Evolutionary conservation across 2,888 invertebrate genomes (phyloP).

Genomic region (Tipula lateralis): DNA sequence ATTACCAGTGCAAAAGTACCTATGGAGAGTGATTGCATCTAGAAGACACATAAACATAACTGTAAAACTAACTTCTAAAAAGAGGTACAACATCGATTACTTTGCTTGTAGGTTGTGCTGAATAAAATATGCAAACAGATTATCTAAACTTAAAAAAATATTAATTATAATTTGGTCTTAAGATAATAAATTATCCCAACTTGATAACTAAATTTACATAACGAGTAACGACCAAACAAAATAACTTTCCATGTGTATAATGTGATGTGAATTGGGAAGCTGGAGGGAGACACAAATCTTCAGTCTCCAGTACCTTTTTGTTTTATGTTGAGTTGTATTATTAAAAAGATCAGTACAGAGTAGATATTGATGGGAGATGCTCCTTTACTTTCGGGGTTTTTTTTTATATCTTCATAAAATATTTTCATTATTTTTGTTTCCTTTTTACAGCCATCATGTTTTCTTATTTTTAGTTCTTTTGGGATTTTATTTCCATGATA

Average conservation of each 20-base stretch:
- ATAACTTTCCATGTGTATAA: neutral
- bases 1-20: no score
- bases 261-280: neutral
- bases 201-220: neutral
- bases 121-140: no score
- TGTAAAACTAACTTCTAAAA: no score
- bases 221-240: neutral
- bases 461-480: neutral
- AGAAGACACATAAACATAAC: no score
- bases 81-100: no score
- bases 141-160: no score
- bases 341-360: neutral
- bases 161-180: neutral
- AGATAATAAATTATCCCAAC: neutral
- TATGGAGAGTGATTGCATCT: no score
- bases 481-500: neutral
- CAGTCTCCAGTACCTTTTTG: neutral
- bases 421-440: neutral
- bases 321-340: neutral
- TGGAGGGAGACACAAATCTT: neutral
- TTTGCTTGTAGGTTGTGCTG: no score
- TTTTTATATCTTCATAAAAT: constrained; percentile 15
- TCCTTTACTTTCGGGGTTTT: neutral
- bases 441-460: neutral
- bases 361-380: neutral